These are phyloP conservation scores for Limonius californicus DNA, from an alignment of 1,140 invertebrate genomes.

Conservation along the genomic window DNA sequence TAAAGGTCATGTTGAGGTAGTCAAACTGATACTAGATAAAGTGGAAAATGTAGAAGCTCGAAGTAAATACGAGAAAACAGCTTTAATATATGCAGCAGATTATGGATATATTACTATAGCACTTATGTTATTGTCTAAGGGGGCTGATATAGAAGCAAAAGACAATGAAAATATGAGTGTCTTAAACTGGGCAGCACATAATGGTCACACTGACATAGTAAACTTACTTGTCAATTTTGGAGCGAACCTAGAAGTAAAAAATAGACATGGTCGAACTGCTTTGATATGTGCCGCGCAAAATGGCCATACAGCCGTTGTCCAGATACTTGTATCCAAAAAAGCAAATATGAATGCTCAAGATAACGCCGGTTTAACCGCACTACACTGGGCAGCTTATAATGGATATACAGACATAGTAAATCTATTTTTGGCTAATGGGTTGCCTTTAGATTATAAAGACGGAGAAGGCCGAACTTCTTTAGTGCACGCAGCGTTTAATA, in stretches of 20 bases:
- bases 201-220: not conserved
- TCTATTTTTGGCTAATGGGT: no score
- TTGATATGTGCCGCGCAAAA: not conserved
- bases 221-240: slow-evolving; percentile 22
- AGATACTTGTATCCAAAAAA: not conserved
- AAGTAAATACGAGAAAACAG: not conserved
- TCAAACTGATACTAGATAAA: not conserved
- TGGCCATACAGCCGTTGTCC: not conserved
- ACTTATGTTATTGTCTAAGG: not conserved
- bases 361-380: not conserved
- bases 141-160: slow-evolving; percentile 1
- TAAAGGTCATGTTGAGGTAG: not conserved
- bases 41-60: not conserved
- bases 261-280: slow-evolving; percentile 22
- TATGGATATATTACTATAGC: not conserved
- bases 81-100: not conserved
- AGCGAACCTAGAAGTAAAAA: slow-evolving; percentile 21
- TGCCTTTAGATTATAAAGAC: no score
- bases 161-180: not conserved
- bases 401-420: not conserved
- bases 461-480: not conserved
- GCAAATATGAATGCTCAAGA: not conserved
- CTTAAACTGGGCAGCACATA: not conserved
- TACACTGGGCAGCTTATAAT: not conserved
- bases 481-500: not conserved